Evolutionary conservation across 1,140 invertebrate species (phyloP), one percentile per base, ranked within the genome.

Genomic region (Drosophila parvula): DNA sequence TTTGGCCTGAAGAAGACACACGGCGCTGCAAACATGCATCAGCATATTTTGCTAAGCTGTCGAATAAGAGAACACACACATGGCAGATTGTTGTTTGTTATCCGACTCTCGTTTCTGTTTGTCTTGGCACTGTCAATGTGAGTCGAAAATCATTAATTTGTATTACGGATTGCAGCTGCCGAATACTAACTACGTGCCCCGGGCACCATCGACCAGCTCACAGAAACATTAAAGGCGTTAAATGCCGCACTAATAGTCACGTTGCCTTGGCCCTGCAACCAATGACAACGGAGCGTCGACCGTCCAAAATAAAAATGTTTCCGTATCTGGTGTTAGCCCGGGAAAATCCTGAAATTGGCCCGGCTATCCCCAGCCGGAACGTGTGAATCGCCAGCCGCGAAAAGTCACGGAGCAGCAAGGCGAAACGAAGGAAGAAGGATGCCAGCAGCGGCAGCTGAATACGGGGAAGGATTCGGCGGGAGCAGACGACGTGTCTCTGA

Each of bases 161-260:
- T 65, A 55, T 57, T 75, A 75, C 34, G 57, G 70, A 75, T 75
- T 75, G 48, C 48, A 74, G 38, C 38, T 61, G 48, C 47, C 60
- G 74, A 76, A 68, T 76, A 43, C 74, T 59, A 77, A 62, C 56
- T 78, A 78, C 74, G 74, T 78, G 74, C 73, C 32, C 44, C 38
- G 32, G 28, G 16, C 50, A 5, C 44, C 22, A 11, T 40, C 36
- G 56, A 38, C 16, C 45, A 78, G 75, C 74, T 78, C 57, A 78
- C 43, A 60, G 40, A 68, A 55, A 40, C 58, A 69, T 51, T 55
- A 58, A 63, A 62, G 57, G 44, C 41, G 74, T 60, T 76, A 78
- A 78, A 78, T 77, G 55, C 11, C 56, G 40, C 50, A 77, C 74
- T 77, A 77, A 77, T 76, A 77, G 74, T 77, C 74, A 77, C 74